Base-by-base conservation (phyloP, 2,797 vertebrate species). In the Clarias laeviceps region DNA sequence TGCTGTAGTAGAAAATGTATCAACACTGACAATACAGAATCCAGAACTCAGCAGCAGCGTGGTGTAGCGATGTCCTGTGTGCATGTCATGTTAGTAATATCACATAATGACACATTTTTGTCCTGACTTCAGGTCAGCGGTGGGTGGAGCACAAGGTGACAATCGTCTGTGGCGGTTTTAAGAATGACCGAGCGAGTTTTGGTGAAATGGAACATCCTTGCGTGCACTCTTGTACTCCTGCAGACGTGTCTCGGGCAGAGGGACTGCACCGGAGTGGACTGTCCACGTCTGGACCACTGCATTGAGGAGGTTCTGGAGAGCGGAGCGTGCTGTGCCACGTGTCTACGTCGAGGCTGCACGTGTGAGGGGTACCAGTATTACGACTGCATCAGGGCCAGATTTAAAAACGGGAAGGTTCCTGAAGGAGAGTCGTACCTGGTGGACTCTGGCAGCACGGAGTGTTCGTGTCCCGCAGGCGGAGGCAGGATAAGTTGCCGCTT, bases 351-450 rank as follows among this genome's bases (percentile, higher is more conserved):
- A 0, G 98, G 98, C 84, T 99, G 98, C 78, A 92, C 93, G 4
- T 99, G 98, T 0, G 96, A 99, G 88, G 97, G 97, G 3, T 99
- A 99, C 93, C 98, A 99, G 93, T 97, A 96, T 91, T 99, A 99
- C 0, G 98, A 99, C 93, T 99, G 98, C 0, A 86, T 97, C 90
- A 95, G 94, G 0, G 96, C 94, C 0, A 97, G 97, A 68, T 99
- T 98, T 56, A 88, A 90, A 88, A 94, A 96, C 0, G 97, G 97
- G 87, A 98, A 97, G 78, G 97, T 99, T 56, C 97, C 97, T 0
- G 96, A 97, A 22, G 96, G 96, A 12, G 92, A 96, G 87, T 97
- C 97, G 65, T 99, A 99, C 93, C 97, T 97, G 3, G 98, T 99
- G 89, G 98, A 99, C 93, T 99, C 96, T 0, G 98, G 98, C 90